These are phyloP conservation scores for Limnephilus marmoratus DNA, from an alignment of 2,888 invertebrate genomes.

Conservation along the genomic window DNA sequence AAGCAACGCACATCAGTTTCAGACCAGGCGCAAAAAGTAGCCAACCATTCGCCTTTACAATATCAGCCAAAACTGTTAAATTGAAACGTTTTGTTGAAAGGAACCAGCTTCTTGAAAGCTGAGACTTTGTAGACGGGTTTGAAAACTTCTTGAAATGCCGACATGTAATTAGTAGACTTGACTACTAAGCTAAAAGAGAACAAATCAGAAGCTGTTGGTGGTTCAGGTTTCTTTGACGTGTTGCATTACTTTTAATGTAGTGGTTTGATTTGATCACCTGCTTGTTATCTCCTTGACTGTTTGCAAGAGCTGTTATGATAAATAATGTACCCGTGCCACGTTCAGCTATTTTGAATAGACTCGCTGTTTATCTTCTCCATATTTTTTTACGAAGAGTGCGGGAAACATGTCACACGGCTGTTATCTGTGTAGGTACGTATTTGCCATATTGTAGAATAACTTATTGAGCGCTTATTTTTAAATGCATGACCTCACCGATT, in stretches of 20 bases:
- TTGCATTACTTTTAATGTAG: not conserved
- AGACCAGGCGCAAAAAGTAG: not conserved
- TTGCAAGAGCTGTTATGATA: constrained; percentile 21
- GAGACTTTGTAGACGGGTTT: not conserved
- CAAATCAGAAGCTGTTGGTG: not conserved
- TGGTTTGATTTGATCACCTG: not conserved
- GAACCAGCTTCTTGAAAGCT: not conserved
- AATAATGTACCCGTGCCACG: not conserved
- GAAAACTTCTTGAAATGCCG: constrained; percentile 11
- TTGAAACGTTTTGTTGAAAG: not conserved
- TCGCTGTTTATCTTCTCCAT: constrained; percentile 46
- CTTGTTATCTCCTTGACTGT: not conserved
- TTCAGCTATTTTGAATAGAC: constrained; percentile 44
- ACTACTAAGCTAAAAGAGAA: not conserved
- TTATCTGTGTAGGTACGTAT: not conserved
- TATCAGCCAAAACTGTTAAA: not conserved
- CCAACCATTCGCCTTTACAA: not conserved
- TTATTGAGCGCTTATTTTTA: constrained; percentile 41
- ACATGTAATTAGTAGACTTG: constrained; percentile 20
- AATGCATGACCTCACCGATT: constrained; percentile 41
- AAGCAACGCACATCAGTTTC: not conserved
- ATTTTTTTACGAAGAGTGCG: constrained; percentile 38
- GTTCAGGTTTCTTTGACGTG: not conserved
- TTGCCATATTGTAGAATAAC: constrained; percentile 40
- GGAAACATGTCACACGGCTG: constrained; percentile 40